Evolutionary conservation across 2,797 vertebrate genomes (phyloP).

Genomic region (Pantherophis vulpinus): DNA sequence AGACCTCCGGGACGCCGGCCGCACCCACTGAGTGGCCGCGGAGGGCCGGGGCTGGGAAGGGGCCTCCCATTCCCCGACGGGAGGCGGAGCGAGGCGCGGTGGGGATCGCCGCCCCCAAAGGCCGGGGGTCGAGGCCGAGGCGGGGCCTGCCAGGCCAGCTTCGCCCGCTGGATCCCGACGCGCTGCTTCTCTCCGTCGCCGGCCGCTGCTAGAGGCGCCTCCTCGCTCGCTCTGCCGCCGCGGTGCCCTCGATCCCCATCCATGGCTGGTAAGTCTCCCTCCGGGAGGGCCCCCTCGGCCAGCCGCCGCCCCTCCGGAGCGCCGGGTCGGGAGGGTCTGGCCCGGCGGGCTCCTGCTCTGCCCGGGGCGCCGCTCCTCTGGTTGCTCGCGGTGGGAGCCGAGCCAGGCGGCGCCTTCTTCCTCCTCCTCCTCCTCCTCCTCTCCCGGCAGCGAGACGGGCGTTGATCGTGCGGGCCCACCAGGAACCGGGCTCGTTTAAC

Average conservation of each 20-base stretch:
- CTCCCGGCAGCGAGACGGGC: conserved; percentile 57
- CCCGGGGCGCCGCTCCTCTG: background rate
- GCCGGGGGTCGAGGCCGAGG: background rate
- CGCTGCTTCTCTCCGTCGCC: background rate
- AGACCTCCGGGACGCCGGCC: background rate
- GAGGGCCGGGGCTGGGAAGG: background rate
- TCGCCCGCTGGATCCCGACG: background rate
- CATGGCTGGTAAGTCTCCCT: background rate
- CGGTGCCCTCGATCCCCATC: background rate
- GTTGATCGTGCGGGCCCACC: conserved; percentile 77
- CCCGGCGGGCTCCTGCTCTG: no score
- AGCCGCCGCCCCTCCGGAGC: background rate
- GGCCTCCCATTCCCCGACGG: background rate
- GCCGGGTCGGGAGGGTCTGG: background rate
- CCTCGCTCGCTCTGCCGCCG: background rate
- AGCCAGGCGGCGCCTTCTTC: rapidly evolving
- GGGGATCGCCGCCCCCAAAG: background rate
- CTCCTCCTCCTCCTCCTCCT: rapidly evolving
- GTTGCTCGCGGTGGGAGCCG: no score
- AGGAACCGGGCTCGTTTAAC: conserved; percentile 76
- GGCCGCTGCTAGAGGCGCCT: background rate
- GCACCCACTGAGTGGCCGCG: background rate
- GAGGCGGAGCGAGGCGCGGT: background rate
- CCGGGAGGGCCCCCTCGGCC: background rate
- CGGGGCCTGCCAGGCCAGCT: background rate